phyloP scores from a whole-genome alignment of 2,797 vertebrate genomes.

The Centroberyx gerrardi region DNA sequence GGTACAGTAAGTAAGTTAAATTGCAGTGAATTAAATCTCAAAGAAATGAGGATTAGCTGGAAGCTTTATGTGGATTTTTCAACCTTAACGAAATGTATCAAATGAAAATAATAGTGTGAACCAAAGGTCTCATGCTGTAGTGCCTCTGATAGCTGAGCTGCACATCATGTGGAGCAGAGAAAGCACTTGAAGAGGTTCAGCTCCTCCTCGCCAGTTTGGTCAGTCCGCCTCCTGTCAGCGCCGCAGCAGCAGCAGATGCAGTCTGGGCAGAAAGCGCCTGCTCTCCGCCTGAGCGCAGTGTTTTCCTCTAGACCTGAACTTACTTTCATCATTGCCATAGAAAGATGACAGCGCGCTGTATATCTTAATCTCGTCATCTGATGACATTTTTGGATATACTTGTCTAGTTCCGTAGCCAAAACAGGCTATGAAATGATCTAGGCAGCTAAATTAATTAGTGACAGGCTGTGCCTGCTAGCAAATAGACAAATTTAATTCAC shows the following conservation, averaged over 20 bases:
- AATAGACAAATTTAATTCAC: background rate
- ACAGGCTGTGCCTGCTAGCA: conserved; percentile 56
- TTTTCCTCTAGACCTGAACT: background rate
- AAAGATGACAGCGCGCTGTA: conserved; percentile 30
- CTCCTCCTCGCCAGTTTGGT: conserved; percentile 61
- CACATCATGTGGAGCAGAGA: background rate
- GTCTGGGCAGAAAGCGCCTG: conserved; percentile 15
- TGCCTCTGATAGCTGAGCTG: background rate
- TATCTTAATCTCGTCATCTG: conserved; percentile 9
- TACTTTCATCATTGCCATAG: conserved; percentile 1
- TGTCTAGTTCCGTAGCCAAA: conserved; percentile 16
- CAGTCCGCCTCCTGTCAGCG: conserved; percentile 67
- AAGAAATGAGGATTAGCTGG: rapidly evolving
- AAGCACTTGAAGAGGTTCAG: conserved; percentile 6
- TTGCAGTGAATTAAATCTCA: background rate
- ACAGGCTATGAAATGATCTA: conserved; percentile 47
- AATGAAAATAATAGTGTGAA: too few species aligned
- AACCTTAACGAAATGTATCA: too few species aligned
- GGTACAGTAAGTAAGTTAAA: too few species aligned
- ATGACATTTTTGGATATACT: conserved; percentile 17
- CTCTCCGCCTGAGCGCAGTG: conserved; percentile 19
- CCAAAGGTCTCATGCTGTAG: too few species aligned
- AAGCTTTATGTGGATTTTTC: background rate
- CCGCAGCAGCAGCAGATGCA: conserved; percentile 62
- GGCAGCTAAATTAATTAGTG: conserved; percentile 33